Conservation (phyloP, 2,888 invertebrate genomes). For the Ptilodon capucinus region DNA sequence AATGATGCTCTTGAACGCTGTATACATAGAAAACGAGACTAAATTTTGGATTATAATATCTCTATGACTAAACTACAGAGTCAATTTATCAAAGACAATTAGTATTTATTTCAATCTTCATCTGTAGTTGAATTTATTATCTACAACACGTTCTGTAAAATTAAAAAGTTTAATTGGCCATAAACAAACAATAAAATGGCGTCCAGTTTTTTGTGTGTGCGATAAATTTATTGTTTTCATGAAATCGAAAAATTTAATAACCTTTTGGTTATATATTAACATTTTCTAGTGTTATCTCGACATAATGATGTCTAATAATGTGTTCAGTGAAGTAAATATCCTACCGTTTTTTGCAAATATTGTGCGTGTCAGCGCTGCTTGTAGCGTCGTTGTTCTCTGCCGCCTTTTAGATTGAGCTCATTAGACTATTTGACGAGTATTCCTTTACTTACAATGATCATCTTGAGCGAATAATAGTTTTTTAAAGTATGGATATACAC, state of each 20-base stretch:
- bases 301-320: slow-evolving; percentile 38
- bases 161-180: slow-evolving; percentile 54
- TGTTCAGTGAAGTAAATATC: slow-evolving; percentile 33
- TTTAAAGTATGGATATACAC: slow-evolving; percentile 39
- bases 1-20: no score
- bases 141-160: not conserved
- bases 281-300: slow-evolving; percentile 28
- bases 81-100: no score
- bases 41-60: no score
- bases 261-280: slow-evolving; percentile 32
- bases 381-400: slow-evolving; percentile 75
- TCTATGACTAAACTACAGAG: no score
- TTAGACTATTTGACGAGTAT: slow-evolving; percentile 56
- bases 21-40: no score
- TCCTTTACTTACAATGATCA: slow-evolving; percentile 40
- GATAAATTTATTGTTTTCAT: slow-evolving; percentile 76
- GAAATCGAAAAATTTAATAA: slow-evolving; percentile 45
- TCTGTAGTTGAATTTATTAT: no score
- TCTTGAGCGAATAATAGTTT: slow-evolving; percentile 28
- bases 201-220: slow-evolving; percentile 81
- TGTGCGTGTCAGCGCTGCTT: slow-evolving; percentile 67
- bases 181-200: slow-evolving; percentile 83
- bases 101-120: no score
- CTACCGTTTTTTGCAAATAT: slow-evolving; percentile 43
- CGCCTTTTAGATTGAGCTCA: slow-evolving; percentile 69